Percentiles rank a stretch among this genome's conserved stretches.
Conservation (phyloP, 2,113 vertebrate genomes). For the Mus spicilegus region DNA sequence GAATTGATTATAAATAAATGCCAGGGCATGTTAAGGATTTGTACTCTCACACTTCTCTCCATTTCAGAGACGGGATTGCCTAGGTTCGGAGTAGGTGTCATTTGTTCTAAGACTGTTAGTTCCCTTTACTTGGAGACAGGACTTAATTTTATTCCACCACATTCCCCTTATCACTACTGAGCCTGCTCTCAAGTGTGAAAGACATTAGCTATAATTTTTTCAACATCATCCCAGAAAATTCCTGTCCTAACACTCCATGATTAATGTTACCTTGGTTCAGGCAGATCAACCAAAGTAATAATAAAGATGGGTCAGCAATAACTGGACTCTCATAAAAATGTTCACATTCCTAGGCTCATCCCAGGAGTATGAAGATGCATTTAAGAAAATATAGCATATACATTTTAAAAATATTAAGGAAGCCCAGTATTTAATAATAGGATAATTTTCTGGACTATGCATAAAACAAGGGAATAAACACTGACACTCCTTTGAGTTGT, state of each 20-base stretch:
- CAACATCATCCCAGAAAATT: background rate
- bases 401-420: background rate
- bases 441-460: background rate
- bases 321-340: background rate
- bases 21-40: no score
- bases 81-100: background rate
- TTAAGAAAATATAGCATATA: background rate
- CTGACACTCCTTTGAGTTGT: background rate
- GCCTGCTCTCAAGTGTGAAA: no score
- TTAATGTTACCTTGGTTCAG: background rate
- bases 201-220: background rate
- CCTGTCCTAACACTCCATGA: background rate
- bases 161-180: background rate
- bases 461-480: background rate
- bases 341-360: background rate
- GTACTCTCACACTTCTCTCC: background rate
- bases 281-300: background rate
- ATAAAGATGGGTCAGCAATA: background rate
- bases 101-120: background rate
- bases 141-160: background rate
- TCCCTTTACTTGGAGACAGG: background rate
- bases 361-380: background rate
- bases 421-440: background rate
- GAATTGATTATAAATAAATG: background rate
- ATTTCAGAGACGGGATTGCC: background rate